These are phyloP conservation scores for Coracopsis vasa DNA, from an alignment of 2,113 vertebrate species.

Conservation along the genomic window DNA sequence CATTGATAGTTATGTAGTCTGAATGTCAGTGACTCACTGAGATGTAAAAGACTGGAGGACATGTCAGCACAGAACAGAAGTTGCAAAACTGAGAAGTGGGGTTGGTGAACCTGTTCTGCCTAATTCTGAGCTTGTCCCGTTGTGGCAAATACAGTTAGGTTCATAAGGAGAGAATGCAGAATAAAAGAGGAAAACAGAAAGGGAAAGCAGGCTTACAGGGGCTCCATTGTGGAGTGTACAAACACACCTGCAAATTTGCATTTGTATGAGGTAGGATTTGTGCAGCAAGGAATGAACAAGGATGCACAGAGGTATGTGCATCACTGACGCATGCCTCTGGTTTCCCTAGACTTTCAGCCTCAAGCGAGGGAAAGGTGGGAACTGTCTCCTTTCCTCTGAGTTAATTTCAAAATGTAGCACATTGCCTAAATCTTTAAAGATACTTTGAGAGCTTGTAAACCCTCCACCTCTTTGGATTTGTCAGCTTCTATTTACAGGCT, in stretches of 20 bases:
- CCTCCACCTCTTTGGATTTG: constrained; percentile 5
- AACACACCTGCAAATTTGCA: background rate
- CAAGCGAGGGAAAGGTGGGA: background rate
- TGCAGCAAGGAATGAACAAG: background rate
- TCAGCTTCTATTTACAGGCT: constrained; percentile 40
- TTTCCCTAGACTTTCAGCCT: background rate
- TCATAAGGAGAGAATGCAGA: background rate
- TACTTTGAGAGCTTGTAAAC: background rate
- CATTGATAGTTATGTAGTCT: background rate
- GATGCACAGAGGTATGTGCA: background rate
- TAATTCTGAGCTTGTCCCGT: background rate
- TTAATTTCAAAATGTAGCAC: background rate
- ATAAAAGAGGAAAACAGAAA: background rate
- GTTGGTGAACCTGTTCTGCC: constrained; percentile 1
- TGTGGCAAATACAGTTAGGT: background rate
- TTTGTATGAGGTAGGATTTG: background rate
- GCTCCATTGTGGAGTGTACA: background rate
- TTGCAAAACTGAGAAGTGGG: background rate
- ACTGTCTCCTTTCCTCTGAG: background rate
- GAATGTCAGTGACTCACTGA: background rate
- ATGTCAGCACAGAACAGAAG: background rate
- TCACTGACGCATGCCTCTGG: background rate
- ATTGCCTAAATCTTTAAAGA: background rate
- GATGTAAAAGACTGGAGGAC: background rate
- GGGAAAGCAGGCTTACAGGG: background rate